Evolutionary conservation across 2,797 vertebrate genomes (phyloP).

Genomic region (Ptychadena robeensis): DNA sequence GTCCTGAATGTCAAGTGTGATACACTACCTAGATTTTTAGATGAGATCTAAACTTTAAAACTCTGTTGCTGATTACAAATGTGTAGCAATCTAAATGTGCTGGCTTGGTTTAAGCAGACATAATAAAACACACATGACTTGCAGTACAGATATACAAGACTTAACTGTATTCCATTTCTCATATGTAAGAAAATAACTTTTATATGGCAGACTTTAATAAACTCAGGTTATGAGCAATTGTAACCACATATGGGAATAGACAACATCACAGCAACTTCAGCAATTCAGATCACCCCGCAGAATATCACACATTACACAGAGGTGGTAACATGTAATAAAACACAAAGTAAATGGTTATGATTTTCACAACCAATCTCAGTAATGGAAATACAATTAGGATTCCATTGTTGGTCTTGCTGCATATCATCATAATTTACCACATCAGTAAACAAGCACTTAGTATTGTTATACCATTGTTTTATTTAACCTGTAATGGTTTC

Average conservation of each 20-base stretch:
- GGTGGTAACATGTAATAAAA: neutral
- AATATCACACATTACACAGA: neutral
- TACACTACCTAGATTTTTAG: neutral
- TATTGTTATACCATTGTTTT: too few relatives aligned
- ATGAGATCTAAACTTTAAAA: conserved; percentile 25
- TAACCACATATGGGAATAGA: neutral
- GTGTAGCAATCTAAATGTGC: neutral
- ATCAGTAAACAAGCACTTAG: too few relatives aligned
- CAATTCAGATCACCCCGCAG: neutral
- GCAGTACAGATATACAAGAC: neutral
- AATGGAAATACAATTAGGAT: too few relatives aligned
- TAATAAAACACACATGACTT: conserved; percentile 1
- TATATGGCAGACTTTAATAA: neutral
- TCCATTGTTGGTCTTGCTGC: too few relatives aligned
- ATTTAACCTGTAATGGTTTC: too few relatives aligned
- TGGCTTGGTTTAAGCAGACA: neutral
- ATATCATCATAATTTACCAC: too few relatives aligned
- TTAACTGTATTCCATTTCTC: neutral
- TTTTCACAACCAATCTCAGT: too few relatives aligned
- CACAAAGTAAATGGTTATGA: neutral
- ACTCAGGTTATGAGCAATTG: neutral
- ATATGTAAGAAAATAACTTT: conserved; percentile 9
- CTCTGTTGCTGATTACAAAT: neutral
- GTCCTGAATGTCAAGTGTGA: conserved; percentile 35
- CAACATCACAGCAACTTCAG: neutral